phyloP scores from a whole-genome alignment of 2,888 invertebrate genomes.

The Hermaeophaga mercurialis region DNA sequence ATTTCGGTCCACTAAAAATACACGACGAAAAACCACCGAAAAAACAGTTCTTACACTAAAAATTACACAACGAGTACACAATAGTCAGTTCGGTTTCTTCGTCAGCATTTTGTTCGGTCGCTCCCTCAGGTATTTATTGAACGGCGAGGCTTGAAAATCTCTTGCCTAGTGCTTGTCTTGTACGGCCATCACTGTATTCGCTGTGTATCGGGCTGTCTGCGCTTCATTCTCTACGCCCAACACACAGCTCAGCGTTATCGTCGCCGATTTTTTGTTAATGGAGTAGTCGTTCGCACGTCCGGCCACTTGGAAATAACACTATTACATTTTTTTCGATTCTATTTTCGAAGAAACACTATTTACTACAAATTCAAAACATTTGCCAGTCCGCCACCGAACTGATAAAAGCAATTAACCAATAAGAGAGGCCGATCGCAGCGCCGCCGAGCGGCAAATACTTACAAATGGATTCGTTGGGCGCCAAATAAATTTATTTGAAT shows the following conservation, averaged over 20 bases:
- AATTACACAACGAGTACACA: conserved; percentile 30
- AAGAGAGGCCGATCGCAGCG: conserved; percentile 35
- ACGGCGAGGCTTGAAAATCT: conserved; percentile 14
- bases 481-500: too few relatives aligned
- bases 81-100: conserved; percentile 14
- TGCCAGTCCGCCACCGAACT: conserved; percentile 51
- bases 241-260: conserved; percentile 31
- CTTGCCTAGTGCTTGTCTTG: conserved; percentile 31
- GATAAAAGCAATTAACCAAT: conserved; percentile 51
- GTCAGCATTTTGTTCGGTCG: background rate
- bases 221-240: conserved; percentile 50
- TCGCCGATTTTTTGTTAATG: background rate
- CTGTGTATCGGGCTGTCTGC: conserved; percentile 23
- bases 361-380: conserved; percentile 53
- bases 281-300: conserved; percentile 1
- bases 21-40: conserved; percentile 8
- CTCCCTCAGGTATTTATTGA: conserved; percentile 15
- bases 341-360: conserved; percentile 42
- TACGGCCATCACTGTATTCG: conserved; percentile 50
- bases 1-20: conserved; percentile 26
- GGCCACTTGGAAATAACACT: conserved; percentile 8
- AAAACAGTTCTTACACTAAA: conserved; percentile 19
- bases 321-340: conserved; percentile 24
- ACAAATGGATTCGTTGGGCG: background rate
- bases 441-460: background rate